Evolutionary conservation across 2,113 vertebrate species (phyloP).

Genomic region (Sterrhoptilus dennistouni): DNA sequence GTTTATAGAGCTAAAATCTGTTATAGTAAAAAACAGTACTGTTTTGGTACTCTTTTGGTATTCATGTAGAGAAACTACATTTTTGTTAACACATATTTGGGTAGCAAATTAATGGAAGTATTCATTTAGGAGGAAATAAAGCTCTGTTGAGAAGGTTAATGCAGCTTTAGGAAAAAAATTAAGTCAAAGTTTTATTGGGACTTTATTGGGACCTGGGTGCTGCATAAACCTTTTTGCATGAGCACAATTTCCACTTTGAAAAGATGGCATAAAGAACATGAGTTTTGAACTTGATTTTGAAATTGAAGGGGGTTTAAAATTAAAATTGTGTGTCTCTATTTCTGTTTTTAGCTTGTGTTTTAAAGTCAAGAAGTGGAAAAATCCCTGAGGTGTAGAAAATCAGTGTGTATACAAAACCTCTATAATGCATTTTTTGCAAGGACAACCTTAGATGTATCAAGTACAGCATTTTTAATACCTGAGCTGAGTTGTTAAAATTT

Average conservation of each 20-base stretch:
- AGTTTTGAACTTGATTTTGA: not conserved
- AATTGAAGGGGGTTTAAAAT: not conserved
- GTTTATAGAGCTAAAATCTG: not conserved
- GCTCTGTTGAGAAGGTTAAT: not conserved
- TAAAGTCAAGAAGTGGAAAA: not conserved
- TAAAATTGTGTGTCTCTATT: not conserved
- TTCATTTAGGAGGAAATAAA: not conserved
- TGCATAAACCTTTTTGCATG: not conserved
- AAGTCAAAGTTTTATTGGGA: not conserved
- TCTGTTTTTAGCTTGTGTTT: not conserved
- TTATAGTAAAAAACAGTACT: not conserved
- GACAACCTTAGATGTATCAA: not conserved
- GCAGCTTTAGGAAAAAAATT: not conserved
- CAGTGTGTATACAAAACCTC: not conserved
- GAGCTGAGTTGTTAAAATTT: not conserved
- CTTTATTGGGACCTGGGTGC: not conserved
- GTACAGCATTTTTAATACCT: not conserved
- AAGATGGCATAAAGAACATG: not conserved
- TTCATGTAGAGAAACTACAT: not conserved
- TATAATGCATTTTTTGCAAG: not conserved
- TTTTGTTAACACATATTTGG: not conserved
- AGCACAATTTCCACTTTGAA: not conserved
- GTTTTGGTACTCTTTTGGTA: not conserved
- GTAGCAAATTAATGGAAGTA: not conserved
- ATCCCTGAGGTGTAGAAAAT: not conserved